Evolutionary conservation across 92 coral and sea anemone genomes (phyloP).

Genomic region (Phenganax stokvisi): DNA sequence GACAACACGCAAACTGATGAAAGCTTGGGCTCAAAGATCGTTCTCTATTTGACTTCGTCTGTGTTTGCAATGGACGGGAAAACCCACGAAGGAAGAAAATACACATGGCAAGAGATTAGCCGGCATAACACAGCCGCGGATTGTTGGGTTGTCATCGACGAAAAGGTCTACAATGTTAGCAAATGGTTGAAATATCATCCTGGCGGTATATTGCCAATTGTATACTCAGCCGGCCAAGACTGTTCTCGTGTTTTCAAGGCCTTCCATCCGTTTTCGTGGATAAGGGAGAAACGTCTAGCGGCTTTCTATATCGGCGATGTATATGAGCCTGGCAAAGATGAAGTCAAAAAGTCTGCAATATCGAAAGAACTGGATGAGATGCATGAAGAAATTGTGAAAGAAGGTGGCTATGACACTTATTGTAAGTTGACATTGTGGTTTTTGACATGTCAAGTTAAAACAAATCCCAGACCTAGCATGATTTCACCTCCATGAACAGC

Average conservation of each 20-base stretch:
- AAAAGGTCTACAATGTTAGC: conserved; percentile 77
- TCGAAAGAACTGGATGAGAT: conserved; percentile 71
- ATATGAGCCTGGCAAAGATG: conserved; percentile 32
- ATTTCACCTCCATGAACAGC: too few species aligned
- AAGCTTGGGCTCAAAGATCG: conserved; percentile 22
- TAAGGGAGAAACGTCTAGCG: conserved; percentile 72
- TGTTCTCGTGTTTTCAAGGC: conserved; percentile 95
- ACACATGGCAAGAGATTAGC: conserved; percentile 68
- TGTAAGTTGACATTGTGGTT: conserved; percentile 62
- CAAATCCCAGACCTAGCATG: too few species aligned
- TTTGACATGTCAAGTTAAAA: background rate
- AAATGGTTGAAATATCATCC: conserved; percentile 90
- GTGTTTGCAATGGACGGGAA: conserved; percentile 29
- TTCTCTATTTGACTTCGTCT: conserved; percentile 19
- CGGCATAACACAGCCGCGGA: conserved; percentile 69
- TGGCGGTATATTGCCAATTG: conserved; percentile 87
- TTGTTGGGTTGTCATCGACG: conserved; percentile 81
- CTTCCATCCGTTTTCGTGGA: conserved; percentile 73
- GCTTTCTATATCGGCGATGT: conserved; percentile 76
- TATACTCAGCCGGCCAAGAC: conserved; percentile 93
- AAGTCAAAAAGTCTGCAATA: conserved; percentile 50
- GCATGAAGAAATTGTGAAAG: conserved; percentile 65
- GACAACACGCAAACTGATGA: background rate
- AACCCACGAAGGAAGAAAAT: conserved; percentile 18
- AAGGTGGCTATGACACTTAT: conserved; percentile 73